phyloP scores from a whole-genome alignment of 2,797 vertebrate genomes.

The Enteromius afrohamiltoni region DNA sequence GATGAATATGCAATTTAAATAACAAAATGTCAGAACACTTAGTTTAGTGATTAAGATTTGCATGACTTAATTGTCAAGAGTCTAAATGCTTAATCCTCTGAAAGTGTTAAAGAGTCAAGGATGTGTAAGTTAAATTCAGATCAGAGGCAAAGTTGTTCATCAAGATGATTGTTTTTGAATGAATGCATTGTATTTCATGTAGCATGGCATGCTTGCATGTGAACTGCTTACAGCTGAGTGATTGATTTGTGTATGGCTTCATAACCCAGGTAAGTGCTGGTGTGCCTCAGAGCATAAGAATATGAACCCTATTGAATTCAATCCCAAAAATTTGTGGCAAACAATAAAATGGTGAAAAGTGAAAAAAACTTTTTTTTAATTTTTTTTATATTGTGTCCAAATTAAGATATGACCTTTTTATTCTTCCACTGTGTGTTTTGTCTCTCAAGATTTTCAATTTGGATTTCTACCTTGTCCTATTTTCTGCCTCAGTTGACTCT shows the following conservation, averaged over 20 bases:
- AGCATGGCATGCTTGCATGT: slow-evolving; percentile 62
- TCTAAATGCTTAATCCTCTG: background rate
- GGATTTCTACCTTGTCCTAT: slow-evolving; percentile 61
- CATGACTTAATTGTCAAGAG: slow-evolving; percentile 2
- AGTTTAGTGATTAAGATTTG: slow-evolving; percentile 5
- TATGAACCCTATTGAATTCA: slow-evolving; percentile 87
- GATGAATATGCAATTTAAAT: background rate
- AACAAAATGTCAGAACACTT: background rate
- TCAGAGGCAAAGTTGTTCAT: slow-evolving; percentile 8
- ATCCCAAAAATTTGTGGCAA: slow-evolving; percentile 61
- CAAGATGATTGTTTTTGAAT: slow-evolving; percentile 14
- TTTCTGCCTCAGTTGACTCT: slow-evolving; percentile 59
- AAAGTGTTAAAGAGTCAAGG: background rate
- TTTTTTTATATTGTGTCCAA: slow-evolving; percentile 42
- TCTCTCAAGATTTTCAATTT: slow-evolving; percentile 58
- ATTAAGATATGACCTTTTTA: slow-evolving; percentile 58
- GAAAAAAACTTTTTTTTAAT: slow-evolving; percentile 38
- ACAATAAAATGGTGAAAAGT: slow-evolving; percentile 64
- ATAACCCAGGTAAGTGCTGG: slow-evolving; percentile 74
- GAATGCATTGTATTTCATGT: slow-evolving; percentile 45
- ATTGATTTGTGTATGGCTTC: slow-evolving; percentile 65
- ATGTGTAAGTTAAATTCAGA: background rate
- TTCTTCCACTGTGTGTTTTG: slow-evolving; percentile 62
- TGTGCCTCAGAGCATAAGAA: slow-evolving; percentile 82
- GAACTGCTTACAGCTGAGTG: slow-evolving; percentile 51